A percentile compares a stretch with the other conserved stretches of the same genome.
These are phyloP conservation scores for Drosophila arizonae DNA, from an alignment of 1,140 invertebrate genomes.

Conservation along the genomic window DNA sequence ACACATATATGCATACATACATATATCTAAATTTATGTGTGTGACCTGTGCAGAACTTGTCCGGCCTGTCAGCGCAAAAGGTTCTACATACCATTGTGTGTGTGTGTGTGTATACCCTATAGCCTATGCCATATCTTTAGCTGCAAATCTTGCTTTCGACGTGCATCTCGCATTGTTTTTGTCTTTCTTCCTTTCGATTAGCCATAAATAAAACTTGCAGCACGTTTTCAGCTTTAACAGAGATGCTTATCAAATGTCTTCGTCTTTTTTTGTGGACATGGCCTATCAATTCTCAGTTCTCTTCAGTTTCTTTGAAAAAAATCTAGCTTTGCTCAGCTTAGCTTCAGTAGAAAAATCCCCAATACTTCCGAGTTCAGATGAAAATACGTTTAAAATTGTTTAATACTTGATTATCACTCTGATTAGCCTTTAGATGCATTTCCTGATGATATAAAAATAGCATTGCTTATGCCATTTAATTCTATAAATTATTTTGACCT, in stretches of 20 bases:
- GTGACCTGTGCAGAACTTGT: conserved; percentile 40
- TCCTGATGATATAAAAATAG: conserved; percentile 12
- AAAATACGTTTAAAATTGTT: neutral
- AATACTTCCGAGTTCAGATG: neutral
- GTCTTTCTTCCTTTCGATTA: conserved; percentile 51
- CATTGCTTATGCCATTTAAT: too few species aligned
- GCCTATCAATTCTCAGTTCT: too few species aligned
- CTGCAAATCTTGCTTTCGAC: conserved; percentile 45
- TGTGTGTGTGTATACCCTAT: conserved; percentile 20
- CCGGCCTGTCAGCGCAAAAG: conserved; percentile 19
- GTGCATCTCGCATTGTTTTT: conserved; percentile 26
- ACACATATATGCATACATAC: conserved; percentile 8
- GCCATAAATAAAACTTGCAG: conserved; percentile 73
- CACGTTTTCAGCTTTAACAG: conserved; percentile 67
- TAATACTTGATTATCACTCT: conserved; percentile 41
- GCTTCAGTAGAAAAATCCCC: neutral
- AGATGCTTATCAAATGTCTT: conserved; percentile 57
- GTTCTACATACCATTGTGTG: conserved; percentile 2
- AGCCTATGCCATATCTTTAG: conserved; percentile 29
- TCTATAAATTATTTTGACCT: too few species aligned
- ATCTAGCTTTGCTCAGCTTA: too few species aligned
- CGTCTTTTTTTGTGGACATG: conserved; percentile 6
- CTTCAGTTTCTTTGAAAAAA: neutral
- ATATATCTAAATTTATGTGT: conserved; percentile 1
- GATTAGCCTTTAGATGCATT: conserved; percentile 43